A percentile compares a stretch with the other conserved stretches of the same genome.
Conservation (phyloP, 2,888 invertebrate species). For the Caenorhabditis uteleia region DNA sequence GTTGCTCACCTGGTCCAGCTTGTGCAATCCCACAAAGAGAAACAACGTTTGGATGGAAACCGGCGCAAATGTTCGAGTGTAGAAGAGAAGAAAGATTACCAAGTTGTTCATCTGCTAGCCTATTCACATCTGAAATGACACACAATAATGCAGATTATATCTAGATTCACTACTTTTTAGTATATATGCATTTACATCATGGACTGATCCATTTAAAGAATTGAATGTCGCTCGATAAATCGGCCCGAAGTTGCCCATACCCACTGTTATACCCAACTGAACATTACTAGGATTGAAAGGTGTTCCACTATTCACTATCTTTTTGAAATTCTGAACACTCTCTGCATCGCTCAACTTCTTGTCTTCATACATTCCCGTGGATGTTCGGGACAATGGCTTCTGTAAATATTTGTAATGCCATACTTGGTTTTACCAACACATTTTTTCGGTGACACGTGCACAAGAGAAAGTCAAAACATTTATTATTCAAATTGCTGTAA, state of each 20-base stretch:
- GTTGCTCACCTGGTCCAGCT: constrained; percentile 14
- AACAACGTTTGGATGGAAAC: constrained; percentile 35
- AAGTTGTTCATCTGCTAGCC: constrained; percentile 23
- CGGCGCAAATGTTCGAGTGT: constrained; percentile 27
- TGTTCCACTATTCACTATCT: constrained; percentile 22
- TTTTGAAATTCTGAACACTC: constrained; percentile 12
- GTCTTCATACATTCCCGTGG: background rate
- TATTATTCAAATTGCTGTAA: constrained; percentile 3
- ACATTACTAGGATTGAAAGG: constrained; percentile 30
- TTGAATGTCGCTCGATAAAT: constrained; percentile 38
- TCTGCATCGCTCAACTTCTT: constrained; percentile 1
- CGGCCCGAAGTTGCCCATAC: constrained; percentile 36
- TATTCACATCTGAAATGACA: constrained; percentile 19
- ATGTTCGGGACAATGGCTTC: no score
- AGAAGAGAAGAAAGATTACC: constrained; percentile 12
- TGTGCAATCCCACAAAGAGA: constrained; percentile 28
- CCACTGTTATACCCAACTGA: constrained; percentile 29
- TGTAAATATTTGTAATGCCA: no score
- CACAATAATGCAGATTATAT: no score
- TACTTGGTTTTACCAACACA: no score
- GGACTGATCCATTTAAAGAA: constrained; percentile 34
- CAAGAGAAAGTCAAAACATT: constrained; percentile 3
- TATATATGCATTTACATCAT: constrained; percentile 38
- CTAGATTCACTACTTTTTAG: no score
- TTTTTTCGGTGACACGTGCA: constrained; percentile 39